Evolutionary conservation across 1,140 invertebrate genomes (phyloP), one percentile per base, ranked within the genome.

Genomic region (Bursaphelenchus mucronatus): DNA sequence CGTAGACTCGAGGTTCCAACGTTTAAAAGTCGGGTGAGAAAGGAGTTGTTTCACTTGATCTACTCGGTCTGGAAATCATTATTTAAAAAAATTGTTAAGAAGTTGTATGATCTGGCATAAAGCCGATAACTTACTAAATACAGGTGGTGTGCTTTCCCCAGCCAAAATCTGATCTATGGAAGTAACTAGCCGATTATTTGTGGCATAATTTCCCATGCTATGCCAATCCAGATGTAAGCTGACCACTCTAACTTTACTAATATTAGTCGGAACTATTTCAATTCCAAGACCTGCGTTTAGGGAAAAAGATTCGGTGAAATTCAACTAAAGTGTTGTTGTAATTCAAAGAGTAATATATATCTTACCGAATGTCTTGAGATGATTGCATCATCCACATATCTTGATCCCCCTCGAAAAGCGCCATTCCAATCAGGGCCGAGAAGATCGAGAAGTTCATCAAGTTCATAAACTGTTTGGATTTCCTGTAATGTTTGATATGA

Each of bases 171-270:
- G 70, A 17, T 45, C 44, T 8, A 21, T 43, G 43, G 55, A 43
- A 4, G 62, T 75, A 21, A 74, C 70, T 43, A 71, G 47, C 47
- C 66, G 63, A 49, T 72, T 72, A 45, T 71, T 50, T 19, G 68
- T 67, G 2, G 70, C 68, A 39, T 70, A 71, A 13, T 61, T 68
- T 64, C 68, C 68, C 50, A 71, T 65, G 5, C 47, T 21, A 10
- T 43, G 46, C 39, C 51, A 74, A 61, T 71, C 65, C 50, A 72
- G 51, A 57, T 72, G 70, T 49, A 74, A 13, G 43, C 43, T n/a
- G 17, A 63, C 49, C 41, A 72, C 39, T 44, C 74, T 70, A 19
- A 72, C 46, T 4, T 51, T 55, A 49, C 21, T 44, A 13, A 10
- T 41, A 10, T 44, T 67, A 15, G 66, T 30, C 30, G 69, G 41